These are phyloP conservation scores for Erythrolamprus reginae DNA, from an alignment of 2,113 vertebrate genomes.

Conservation along the genomic window DNA sequence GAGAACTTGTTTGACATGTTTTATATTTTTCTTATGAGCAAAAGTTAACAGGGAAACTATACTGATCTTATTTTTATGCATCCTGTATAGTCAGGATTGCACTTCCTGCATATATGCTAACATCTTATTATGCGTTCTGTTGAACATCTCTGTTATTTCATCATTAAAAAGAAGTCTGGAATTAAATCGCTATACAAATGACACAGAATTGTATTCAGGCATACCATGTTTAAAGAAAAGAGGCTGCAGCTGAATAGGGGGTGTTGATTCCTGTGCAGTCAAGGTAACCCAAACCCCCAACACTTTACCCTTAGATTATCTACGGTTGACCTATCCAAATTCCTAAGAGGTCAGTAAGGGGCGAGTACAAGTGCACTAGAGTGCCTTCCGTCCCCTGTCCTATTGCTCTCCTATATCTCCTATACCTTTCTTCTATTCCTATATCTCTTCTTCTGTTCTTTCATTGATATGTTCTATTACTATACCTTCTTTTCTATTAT, in stretches of 20 bases:
- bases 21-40: background rate
- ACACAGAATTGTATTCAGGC: background rate
- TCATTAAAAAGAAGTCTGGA: background rate
- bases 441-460: too few relatives aligned
- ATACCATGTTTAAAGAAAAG: background rate
- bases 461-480: too few relatives aligned
- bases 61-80: background rate
- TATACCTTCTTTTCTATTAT: too few relatives aligned
- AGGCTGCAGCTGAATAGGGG: background rate
- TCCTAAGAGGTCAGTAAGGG: too few relatives aligned
- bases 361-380: too few relatives aligned
- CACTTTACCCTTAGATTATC: too few relatives aligned
- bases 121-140: background rate
- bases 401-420: too few relatives aligned
- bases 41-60: background rate
- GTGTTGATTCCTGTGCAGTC: background rate
- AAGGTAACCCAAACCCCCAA: too few relatives aligned
- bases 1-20: background rate
- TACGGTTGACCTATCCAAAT: too few relatives aligned
- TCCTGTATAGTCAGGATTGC: background rate
- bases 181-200: background rate
- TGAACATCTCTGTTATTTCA: background rate
- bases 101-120: background rate
- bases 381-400: too few relatives aligned
- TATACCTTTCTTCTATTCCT: too few relatives aligned